Conservation (phyloP, 2,888 invertebrate species). For the Pristionchus exspectatus region DNA sequence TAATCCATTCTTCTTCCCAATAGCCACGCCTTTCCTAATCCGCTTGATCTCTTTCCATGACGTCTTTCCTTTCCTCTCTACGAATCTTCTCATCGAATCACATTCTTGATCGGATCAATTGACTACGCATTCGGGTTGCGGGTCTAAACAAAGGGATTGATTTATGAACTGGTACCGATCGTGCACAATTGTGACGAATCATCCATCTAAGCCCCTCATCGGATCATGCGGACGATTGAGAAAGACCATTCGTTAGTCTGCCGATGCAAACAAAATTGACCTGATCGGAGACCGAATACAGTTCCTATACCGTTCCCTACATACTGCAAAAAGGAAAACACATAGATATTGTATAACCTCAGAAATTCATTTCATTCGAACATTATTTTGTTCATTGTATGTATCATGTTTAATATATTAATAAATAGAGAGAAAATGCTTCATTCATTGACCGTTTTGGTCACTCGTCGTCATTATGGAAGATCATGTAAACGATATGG, state of each 20-base stretch:
- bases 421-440: neutral
- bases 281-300: neutral
- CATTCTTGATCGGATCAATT: constrained; percentile 25
- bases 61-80: constrained; percentile 23
- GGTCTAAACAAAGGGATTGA: neutral
- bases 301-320: neutral
- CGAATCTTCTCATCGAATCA: constrained; percentile 18
- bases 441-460: constrained; percentile 14
- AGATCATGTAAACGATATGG: neutral
- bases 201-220: neutral
- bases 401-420: neutral
- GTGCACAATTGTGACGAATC: neutral
- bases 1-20: neutral
- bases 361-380: neutral
- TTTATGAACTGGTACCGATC: neutral
- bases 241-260: neutral
- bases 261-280: neutral
- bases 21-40: neutral
- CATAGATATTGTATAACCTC: neutral
- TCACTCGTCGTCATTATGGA: constrained; percentile 25
- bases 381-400: neutral
- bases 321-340: neutral
- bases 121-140: neutral
- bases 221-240: neutral
- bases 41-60: constrained; percentile 11